Evolutionary conservation across 1,140 invertebrate species (phyloP).

Genomic region (Heterodera carotae): DNA sequence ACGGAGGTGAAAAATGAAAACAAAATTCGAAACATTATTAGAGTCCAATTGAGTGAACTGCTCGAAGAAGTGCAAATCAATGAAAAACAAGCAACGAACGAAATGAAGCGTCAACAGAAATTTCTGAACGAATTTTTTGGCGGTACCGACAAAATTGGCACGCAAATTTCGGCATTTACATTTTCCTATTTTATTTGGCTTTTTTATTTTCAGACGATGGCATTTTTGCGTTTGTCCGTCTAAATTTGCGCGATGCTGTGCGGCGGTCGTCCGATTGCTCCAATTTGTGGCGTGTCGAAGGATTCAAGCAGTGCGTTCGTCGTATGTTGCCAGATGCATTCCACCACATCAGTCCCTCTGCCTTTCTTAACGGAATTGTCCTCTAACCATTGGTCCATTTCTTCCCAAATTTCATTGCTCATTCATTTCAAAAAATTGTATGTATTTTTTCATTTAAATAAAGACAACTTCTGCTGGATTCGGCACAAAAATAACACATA

Average conservation of each 20-base stretch:
- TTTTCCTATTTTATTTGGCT: not conserved
- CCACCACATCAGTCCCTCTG: not conserved
- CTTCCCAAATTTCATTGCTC: no score
- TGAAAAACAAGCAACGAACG: not conserved
- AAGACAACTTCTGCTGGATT: no score
- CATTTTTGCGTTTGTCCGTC: not conserved
- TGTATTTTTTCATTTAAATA: no score
- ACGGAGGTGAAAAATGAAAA: not conserved
- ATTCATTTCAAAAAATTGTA: no score
- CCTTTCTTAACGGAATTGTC: not conserved
- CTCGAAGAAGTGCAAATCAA: constrained; percentile 6
- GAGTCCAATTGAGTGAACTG: not conserved
- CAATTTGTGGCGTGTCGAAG: not conserved
- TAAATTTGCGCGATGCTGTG: not conserved
- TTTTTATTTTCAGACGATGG: not conserved
- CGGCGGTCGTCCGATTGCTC: not conserved
- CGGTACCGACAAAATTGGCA: not conserved
- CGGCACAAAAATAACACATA: no score
- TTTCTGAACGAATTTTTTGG: not conserved
- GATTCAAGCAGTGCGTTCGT: not conserved
- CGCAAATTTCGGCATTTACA: not conserved
- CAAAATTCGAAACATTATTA: not conserved
- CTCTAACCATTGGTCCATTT: no score
- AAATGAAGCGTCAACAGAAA: not conserved
- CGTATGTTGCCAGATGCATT: not conserved